Base-by-base conservation (phyloP, 2,888 invertebrate species). In the Drosophila pullipes region DNA sequence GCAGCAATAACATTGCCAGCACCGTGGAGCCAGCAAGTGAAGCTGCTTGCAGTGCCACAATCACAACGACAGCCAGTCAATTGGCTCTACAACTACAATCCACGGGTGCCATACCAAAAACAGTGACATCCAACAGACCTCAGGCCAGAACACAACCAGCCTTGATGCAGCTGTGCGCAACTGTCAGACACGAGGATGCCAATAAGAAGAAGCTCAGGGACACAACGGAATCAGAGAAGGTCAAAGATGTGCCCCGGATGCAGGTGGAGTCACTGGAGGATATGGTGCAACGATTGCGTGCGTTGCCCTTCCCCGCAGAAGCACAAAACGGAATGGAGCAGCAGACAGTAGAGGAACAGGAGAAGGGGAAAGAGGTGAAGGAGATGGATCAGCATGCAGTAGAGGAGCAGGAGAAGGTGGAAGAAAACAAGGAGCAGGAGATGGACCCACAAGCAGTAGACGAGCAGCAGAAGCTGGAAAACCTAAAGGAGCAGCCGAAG, bases 211-310 rank as follows among this genome's bases (percentile, higher is more conserved):
- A 83, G 13, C 65, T 60, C 7, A 76, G 58, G 55, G 57, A 78
- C 62, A 33, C 65, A 6, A 18, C 58, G 58, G 69, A 72, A 67
- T 50, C 25, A n/a, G 78, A 65, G 44, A 35, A 54, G 71, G 62
- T 41, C 47, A 47, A 18, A 6, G 44, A 16, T 37, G 63, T 35
- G 58, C 74, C 64, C 13, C 33, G 44, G 4, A 31, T 16, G 28
- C 22, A 62, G 18, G 31, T 71, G 0, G 90, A 90, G 39, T 74
- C 90, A 0, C 65, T 93, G 16, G 93, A 93, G 66, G 84, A 92
- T 31, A 91, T 93, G 92, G 92, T 93, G 35, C 84, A 74, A 25
- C 90, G 92, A n/a, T 72, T 93, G n/a, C 81, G 85, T 10, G 76
- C 85, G 4, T 66, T 92, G 18, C 93, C 93, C 3, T 92, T 85